Conservation (phyloP, 2,888 invertebrate species). For the Bombylius major region DNA sequence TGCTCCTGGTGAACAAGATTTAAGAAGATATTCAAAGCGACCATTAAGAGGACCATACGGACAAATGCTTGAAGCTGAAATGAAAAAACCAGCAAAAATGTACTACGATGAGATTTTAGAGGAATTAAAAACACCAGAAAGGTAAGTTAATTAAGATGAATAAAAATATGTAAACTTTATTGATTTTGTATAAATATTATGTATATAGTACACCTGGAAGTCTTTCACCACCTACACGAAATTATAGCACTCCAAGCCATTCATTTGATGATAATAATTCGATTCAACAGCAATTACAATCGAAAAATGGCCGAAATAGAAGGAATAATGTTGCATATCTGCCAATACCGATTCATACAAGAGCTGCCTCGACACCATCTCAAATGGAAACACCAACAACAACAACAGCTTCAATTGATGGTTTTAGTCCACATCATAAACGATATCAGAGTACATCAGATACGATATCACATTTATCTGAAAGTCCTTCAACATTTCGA, state of each 20-base stretch:
- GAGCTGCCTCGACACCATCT: constrained; percentile 36
- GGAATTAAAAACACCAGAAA: constrained; percentile 30
- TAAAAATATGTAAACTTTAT: no score
- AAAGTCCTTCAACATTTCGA: neutral
- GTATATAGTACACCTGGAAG: neutral
- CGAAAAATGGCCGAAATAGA: constrained; percentile 30
- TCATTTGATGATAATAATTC: constrained; percentile 11
- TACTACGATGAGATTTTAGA: constrained; percentile 45
- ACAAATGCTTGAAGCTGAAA: constrained; percentile 69
- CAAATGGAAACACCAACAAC: constrained; percentile 30
- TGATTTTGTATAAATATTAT: neutral
- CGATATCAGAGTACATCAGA: constrained; percentile 24
- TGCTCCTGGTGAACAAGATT: constrained; percentile 43
- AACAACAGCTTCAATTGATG: constrained; percentile 12
- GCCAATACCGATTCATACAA: constrained; percentile 32
- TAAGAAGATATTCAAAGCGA: constrained; percentile 59
- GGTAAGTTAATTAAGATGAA: constrained; percentile 19
- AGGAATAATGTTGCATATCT: constrained; percentile 29
- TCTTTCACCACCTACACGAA: constrained; percentile 1
- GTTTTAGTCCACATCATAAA: constrained; percentile 19
- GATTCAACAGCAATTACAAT: constrained; percentile 23
- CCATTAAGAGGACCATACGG: constrained; percentile 65
- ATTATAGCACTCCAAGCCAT: constrained; percentile 5
- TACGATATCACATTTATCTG: constrained; percentile 9
- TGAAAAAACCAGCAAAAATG: constrained; percentile 54